Base-by-base conservation (phyloP, 1,140 invertebrate species). In the Drosophila mayri region DNA sequence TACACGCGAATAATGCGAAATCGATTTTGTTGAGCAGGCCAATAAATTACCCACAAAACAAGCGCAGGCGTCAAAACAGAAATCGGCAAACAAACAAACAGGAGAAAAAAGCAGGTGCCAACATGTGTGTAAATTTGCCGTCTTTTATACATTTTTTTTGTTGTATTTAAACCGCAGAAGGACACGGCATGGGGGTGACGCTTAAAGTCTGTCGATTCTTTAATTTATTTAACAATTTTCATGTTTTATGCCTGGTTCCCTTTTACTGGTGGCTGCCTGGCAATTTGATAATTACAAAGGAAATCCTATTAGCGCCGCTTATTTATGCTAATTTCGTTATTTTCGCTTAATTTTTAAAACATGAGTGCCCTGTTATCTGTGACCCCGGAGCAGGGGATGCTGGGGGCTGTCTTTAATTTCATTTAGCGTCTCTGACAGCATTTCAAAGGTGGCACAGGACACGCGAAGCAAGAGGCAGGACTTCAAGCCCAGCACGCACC, bases 221-320 rank as follows among this genome's bases (percentile, higher is more conserved):
- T 52, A 86, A 86, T 67, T 60, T 79, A 70, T 77, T 61, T 55
- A 47, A 32, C 10, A 5, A 16, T 55, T 77, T 46, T 58, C 44
- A 54, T 81, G 20, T 55, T 55, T 72, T 59, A 49, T 38, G 38
- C 25, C 16, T 14, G 64, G 65, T 28, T 22, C 8, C 32, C 35
- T 66, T 25, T 20, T 25, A 25, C 60, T 16, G 46, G 41, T 32
- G 22, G 35, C 43, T 40, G 59, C 59, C 61, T 82, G 60, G 58
- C 79, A 81, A 86, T 86, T 88, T 84, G 77, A 87, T 87, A 87
- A 87, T 87, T 87, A 87, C 84, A 88, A 85, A 72, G 74, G 68
- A 81, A 88, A 88, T 88, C 85, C 84, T 81, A 90, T 88, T 88
- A 88, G 73, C 68, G 57, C 9, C 67, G 73, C 73, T 90, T 90